These are phyloP conservation scores for Acanthosepion lycidas DNA, from an alignment of 2,888 invertebrate genomes.

Conservation along the genomic window DNA sequence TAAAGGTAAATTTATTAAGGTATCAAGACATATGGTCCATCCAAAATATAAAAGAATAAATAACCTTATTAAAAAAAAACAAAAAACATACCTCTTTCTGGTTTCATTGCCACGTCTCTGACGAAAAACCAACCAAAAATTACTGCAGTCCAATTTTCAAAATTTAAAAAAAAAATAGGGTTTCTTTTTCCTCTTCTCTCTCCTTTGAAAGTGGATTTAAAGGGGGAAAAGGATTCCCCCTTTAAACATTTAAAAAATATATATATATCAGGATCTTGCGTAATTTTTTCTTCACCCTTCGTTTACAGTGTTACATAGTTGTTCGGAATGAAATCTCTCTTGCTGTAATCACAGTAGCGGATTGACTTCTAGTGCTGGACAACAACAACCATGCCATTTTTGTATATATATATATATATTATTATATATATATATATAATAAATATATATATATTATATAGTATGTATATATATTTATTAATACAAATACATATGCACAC, in stretches of 20 bases:
- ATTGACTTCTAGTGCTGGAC: background rate
- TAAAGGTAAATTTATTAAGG: background rate
- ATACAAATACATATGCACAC: background rate
- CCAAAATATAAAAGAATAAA: background rate
- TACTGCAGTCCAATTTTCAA: background rate
- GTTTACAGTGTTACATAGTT: background rate
- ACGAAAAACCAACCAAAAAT: constrained; percentile 4
- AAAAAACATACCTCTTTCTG: background rate
- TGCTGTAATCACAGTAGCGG: background rate
- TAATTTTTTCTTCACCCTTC: background rate
- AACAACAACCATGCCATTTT: background rate
- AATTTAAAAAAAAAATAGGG: background rate
- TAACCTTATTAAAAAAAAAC: background rate
- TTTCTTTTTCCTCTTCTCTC: background rate
- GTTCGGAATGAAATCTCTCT: background rate
- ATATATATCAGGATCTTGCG: background rate
- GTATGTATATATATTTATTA: too few species aligned
- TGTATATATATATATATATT: background rate
- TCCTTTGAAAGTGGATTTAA: background rate
- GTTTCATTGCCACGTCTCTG: constrained; percentile 22
- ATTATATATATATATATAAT: background rate
- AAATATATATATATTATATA: too few species aligned
- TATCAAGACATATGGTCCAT: background rate
- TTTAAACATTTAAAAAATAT: background rate
- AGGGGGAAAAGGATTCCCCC: background rate